Conservation (phyloP, 2,797 vertebrate species). For the Sus cebifrons region DNA sequence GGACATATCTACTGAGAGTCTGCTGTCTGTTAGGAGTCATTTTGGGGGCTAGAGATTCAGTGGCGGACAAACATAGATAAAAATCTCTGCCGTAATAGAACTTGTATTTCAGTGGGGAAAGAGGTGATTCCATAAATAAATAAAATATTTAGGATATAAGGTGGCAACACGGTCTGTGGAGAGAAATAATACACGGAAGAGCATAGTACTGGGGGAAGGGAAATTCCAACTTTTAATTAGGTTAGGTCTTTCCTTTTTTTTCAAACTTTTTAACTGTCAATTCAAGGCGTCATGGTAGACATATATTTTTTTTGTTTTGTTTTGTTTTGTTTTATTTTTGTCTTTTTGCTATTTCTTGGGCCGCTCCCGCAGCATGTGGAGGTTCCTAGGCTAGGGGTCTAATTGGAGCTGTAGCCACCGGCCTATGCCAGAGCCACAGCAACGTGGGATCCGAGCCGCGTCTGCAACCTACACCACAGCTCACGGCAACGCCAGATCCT, state of each 20-base stretch:
- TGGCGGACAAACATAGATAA: conserved; percentile 43
- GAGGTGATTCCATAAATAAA: conserved; percentile 3
- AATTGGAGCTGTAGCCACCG: too few species aligned
- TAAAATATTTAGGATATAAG: conserved; percentile 41
- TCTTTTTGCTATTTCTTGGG: too few species aligned
- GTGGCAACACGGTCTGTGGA: neutral
- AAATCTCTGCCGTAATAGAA: conserved; percentile 53
- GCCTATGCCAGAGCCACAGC: too few species aligned
- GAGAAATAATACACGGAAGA: neutral
- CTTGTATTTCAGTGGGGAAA: conserved; percentile 46
- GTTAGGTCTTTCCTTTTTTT: neutral
- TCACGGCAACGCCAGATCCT: too few species aligned
- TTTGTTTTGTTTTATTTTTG: too few species aligned
- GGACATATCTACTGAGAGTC: neutral
- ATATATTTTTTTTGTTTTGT: too few species aligned
- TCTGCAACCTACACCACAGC: too few species aligned
- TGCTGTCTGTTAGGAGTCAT: neutral
- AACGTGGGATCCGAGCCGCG: too few species aligned
- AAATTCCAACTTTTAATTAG: conserved; percentile 11
- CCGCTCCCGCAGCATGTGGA: too few species aligned
- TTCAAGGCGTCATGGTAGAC: too few species aligned
- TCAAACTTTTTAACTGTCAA: too few species aligned
- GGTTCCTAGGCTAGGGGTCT: too few species aligned
- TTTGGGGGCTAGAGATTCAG: neutral
- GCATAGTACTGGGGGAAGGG: conserved; percentile 21